Percentiles rank a stretch among this genome's conserved stretches.
Evolutionary conservation across 2,797 vertebrate species (phyloP).

Genomic region (Crax fasciolata): DNA sequence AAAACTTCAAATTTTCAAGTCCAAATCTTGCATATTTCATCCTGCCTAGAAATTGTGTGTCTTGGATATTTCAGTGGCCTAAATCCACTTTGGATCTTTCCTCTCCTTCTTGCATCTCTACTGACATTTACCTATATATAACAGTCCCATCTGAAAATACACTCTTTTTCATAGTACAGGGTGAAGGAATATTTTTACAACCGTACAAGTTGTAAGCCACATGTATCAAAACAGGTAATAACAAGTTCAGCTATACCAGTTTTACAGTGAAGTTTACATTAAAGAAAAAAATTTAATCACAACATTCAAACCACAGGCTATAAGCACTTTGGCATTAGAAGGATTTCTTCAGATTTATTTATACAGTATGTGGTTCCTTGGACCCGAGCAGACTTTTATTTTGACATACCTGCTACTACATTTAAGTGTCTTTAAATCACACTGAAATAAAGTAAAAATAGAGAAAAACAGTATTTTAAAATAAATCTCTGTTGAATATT

Average conservation of each 20-base stretch:
- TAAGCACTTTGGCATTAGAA: not conserved
- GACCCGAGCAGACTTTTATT: not conserved
- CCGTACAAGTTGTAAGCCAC: not conserved
- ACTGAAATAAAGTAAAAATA: not conserved
- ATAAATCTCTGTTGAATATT: too few species aligned
- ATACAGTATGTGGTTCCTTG: not conserved
- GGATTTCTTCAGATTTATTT: slow-evolving; percentile 12
- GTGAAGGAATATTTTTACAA: not conserved
- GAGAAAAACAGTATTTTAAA: too few species aligned
- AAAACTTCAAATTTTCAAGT: not conserved
- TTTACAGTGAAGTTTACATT: not conserved
- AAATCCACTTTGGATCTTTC: not conserved
- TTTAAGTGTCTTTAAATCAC: not conserved
- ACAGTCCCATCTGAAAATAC: not conserved
- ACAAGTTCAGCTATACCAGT: not conserved
- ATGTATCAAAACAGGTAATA: not conserved
- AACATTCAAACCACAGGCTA: not conserved
- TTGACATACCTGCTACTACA: not conserved
- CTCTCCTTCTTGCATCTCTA: not conserved
- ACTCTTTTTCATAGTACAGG: not conserved
- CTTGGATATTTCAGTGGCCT: not conserved
- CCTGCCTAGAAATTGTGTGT: not conserved
- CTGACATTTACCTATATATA: not conserved
- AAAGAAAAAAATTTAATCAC: not conserved
- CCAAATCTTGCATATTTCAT: not conserved